Evolutionary conservation across 2,888 invertebrate species (phyloP).

Genomic region (Bellardia pandia): DNA sequence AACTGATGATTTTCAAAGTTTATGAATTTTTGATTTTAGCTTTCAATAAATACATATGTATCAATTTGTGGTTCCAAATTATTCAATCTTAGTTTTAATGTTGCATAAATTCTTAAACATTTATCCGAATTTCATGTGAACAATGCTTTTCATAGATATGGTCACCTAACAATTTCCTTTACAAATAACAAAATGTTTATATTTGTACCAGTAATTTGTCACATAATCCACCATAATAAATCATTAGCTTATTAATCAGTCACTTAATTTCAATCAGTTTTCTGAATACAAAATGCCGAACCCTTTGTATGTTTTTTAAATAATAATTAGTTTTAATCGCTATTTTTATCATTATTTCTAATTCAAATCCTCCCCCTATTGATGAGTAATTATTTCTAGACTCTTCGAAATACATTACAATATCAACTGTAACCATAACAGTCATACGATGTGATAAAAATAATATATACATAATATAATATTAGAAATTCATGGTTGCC

Average conservation of each 20-base stretch:
- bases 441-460: background rate
- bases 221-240: slow-evolving; percentile 1
- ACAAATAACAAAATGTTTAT: background rate
- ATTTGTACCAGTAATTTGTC: background rate
- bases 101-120: no score
- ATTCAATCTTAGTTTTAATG: no score
- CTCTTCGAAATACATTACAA: background rate
- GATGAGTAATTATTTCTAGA: slow-evolving; percentile 19
- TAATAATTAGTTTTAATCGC: slow-evolving; percentile 1
- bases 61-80: no score
- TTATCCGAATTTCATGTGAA: no score
- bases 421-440: background rate
- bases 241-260: slow-evolving; percentile 6
- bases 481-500: no score
- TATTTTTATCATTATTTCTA: slow-evolving; percentile 11
- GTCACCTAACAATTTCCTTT: no score
- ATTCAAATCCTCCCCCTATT: slow-evolving; percentile 12
- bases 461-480: background rate
- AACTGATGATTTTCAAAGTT: no score
- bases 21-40: no score
- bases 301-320: slow-evolving; percentile 5
- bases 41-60: no score
- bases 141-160: no score
- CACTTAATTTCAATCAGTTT: slow-evolving; percentile 19
- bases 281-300: background rate